phyloP scores from a whole-genome alignment of 2,113 vertebrate genomes.

The Catharus minimus region DNA sequence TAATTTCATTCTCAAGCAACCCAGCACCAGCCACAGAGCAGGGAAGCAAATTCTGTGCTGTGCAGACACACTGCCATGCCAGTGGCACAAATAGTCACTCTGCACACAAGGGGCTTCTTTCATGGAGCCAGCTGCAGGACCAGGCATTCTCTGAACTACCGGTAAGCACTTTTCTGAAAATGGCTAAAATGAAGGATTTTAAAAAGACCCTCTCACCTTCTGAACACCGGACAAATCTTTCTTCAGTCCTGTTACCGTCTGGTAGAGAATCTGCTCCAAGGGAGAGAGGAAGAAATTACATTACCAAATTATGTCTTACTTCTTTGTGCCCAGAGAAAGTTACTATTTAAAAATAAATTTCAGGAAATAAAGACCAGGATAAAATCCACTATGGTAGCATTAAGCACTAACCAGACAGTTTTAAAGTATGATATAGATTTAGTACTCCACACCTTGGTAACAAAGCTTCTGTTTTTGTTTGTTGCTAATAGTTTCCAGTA shows the following conservation, averaged over 20 bases:
- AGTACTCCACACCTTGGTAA: neutral
- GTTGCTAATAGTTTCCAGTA: neutral
- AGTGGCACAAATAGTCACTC: neutral
- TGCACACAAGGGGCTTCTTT: neutral
- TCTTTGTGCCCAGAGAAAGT: neutral
- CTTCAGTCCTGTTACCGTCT: conserved; percentile 92
- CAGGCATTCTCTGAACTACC: neutral
- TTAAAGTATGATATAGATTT: neutral
- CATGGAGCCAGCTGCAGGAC: neutral
- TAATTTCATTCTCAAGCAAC: neutral
- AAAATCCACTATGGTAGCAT: neutral
- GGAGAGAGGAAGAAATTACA: neutral
- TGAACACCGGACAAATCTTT: conserved; percentile 95
- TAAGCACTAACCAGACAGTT: neutral
- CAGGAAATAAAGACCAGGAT: neutral
- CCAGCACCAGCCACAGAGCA: neutral
- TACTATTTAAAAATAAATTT: neutral
- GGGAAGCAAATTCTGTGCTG: neutral
- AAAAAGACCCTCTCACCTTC: conserved; percentile 73
- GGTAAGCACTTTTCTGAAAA: neutral
- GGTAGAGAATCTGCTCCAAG: conserved; percentile 87
- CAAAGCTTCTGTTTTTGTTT: neutral
- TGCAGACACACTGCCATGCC: neutral
- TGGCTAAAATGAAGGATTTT: neutral
- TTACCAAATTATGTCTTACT: neutral